A percentile compares a stretch with the other conserved stretches of the same genome.
These are phyloP conservation scores for Champsocephalus esox DNA, from an alignment of 2,797 vertebrate genomes.

Conservation along the genomic window DNA sequence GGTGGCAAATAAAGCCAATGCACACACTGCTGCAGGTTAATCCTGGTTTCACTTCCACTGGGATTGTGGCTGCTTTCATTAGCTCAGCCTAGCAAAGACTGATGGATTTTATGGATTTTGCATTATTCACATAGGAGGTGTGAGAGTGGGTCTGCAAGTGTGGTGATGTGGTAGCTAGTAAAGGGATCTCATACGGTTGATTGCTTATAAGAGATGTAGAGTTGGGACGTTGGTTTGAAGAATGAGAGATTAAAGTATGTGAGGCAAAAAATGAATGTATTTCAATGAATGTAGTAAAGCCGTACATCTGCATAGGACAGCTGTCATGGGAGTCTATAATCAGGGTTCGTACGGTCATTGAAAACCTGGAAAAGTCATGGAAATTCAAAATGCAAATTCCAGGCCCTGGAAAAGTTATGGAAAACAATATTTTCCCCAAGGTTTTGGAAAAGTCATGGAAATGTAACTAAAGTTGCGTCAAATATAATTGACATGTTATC, in stretches of 20 bases:
- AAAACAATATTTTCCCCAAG: too few species aligned
- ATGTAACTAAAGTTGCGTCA: too few species aligned
- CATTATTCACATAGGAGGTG: conserved; percentile 16
- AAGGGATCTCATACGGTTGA: neutral
- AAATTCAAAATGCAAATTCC: too few species aligned
- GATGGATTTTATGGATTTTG: conserved; percentile 19
- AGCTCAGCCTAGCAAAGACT: conserved; percentile 13
- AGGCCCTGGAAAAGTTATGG: too few species aligned
- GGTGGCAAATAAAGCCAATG: conserved; percentile 60
- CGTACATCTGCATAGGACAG: conserved; percentile 29
- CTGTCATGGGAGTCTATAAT: conserved; percentile 26
- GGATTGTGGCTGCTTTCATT: conserved; percentile 48
- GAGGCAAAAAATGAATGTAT: conserved; percentile 9
- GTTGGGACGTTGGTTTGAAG: neutral
- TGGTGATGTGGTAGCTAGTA: neutral
- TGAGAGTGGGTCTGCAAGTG: neutral
- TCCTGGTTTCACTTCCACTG: neutral
- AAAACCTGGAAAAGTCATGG: too few species aligned
- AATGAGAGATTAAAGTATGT: conserved; percentile 18
- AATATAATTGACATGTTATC: too few species aligned
- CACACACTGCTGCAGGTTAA: neutral
- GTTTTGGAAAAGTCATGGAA: too few species aligned
- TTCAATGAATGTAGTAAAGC: conserved; percentile 42
- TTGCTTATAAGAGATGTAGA: conserved; percentile 7
- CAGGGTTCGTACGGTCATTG: too few species aligned